phyloP scores from a whole-genome alignment of 2,797 vertebrate species.

The Esox masquinongy region DNA sequence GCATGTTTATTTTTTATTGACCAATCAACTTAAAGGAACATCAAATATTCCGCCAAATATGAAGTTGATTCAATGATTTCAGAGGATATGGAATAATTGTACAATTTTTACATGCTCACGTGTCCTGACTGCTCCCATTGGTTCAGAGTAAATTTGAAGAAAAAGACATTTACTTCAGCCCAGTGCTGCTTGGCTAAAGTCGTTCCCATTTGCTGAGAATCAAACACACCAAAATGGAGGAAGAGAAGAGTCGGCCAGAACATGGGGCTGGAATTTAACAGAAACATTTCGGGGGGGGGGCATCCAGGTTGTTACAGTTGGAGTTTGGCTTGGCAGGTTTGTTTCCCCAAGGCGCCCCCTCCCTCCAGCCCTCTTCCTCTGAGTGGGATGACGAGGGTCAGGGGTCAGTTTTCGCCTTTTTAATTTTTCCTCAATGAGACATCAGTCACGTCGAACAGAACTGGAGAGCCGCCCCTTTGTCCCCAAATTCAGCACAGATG shows the following conservation, averaged over 20 bases:
- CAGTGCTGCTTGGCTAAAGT: background rate
- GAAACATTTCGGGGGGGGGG: slow-evolving; percentile 43
- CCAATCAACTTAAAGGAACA: too few relatives aligned
- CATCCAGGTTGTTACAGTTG: slow-evolving; percentile 36
- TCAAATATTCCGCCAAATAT: too few relatives aligned
- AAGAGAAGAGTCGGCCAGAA: slow-evolving; percentile 16
- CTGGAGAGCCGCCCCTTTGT: slow-evolving; percentile 37
- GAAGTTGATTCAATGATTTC: too few relatives aligned
- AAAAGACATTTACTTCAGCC: background rate
- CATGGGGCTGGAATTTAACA: slow-evolving; percentile 15
- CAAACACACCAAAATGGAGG: background rate
- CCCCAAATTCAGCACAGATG: slow-evolving; percentile 33
- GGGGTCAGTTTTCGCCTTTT: slow-evolving; percentile 44
- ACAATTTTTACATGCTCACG: too few relatives aligned
- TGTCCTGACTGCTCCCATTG: too few relatives aligned
- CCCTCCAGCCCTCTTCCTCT: background rate
- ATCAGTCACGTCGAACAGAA: slow-evolving; percentile 31
- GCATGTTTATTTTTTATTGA: too few relatives aligned
- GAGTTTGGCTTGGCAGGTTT: slow-evolving; percentile 32
- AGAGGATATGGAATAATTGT: too few relatives aligned
- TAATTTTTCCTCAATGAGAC: slow-evolving; percentile 31
- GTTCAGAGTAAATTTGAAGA: background rate
- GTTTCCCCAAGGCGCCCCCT: slow-evolving; percentile 21
- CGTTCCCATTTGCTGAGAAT: background rate
- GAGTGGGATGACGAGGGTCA: slow-evolving; percentile 18